phyloP scores from a whole-genome alignment of 2,888 invertebrate species.

The Drosophila paramelanica region DNA sequence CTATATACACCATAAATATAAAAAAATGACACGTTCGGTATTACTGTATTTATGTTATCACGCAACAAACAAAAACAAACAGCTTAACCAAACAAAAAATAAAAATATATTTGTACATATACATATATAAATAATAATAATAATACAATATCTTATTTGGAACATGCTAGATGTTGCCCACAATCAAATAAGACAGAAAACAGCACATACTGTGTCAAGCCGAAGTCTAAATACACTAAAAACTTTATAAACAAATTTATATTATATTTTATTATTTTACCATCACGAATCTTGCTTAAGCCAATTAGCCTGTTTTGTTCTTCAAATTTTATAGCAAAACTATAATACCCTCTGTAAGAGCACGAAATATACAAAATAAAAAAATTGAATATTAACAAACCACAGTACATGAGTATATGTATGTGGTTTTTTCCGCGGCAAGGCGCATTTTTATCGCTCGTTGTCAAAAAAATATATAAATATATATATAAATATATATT shows the following conservation, averaged over 20 bases:
- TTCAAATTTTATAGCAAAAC: background rate
- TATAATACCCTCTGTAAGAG: slow-evolving; percentile 3
- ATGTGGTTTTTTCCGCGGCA: slow-evolving; percentile 15
- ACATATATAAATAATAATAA: background rate
- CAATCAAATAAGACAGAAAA: background rate
- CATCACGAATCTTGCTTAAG: background rate
- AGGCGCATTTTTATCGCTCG: slow-evolving; percentile 39
- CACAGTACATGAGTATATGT: slow-evolving; percentile 9
- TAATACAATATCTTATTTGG: slow-evolving; percentile 18
- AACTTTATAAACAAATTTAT: background rate
- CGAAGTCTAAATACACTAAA: slow-evolving; percentile 7
- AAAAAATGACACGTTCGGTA: slow-evolving; percentile 41
- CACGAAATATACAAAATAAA: background rate
- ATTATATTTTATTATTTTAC: background rate
- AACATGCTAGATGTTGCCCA: slow-evolving; percentile 11
- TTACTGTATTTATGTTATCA: slow-evolving; percentile 29
- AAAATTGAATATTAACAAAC: slow-evolving; percentile 5
- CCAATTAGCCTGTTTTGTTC: background rate
- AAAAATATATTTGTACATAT: background rate
- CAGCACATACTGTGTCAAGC: background rate
- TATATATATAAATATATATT: slow-evolving; percentile 1
- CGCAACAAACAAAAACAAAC: slow-evolving; percentile 16
- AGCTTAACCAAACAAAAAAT: background rate
- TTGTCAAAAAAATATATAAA: slow-evolving; percentile 29
- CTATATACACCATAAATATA: slow-evolving; percentile 8